Evolutionary conservation across 2,113 vertebrate genomes (phyloP), one percentile per base, ranked within the genome.

Genomic region (Muntiacus muntjak): DNA sequence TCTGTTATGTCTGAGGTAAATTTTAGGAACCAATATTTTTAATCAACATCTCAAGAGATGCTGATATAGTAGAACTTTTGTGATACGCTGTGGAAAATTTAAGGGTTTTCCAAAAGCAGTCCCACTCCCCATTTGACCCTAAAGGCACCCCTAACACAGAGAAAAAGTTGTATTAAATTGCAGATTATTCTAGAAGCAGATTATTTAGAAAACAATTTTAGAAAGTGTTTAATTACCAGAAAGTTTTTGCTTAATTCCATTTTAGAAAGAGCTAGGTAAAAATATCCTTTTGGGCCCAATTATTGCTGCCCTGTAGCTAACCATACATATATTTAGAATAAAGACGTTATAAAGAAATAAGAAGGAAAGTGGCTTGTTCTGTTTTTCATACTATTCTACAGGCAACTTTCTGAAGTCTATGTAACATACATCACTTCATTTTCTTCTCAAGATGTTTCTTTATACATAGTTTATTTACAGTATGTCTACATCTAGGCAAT

Each of bases 191-290:
- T 87, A 89, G 23, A 78, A 13, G 25, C 6, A 71, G 1, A 14
- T 57, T 91, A 47, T 83, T 96, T 94, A 94, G n/a, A 50, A 95
- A 89, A 71, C 14, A 92, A 62, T 82, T 86, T 71, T 86, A 71
- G 54, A 82, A 84, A 91, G 8, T 21, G 1, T 79, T 90, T 94
- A 88, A 58, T 62, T 92, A 76, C 6, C 10, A 76, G 9, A 92
- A 30, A 3, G 2, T 45, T 92, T 89, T 82, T 82, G 4, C 14
- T 92, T 92, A 85, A 95, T 92, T 95, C 23, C 8, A 87, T 90
- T 97, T 78, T 76, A 82, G 8, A 95, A 17, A 84, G 2, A 14
- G 5, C 2, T 91, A 21, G 26, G 16, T 62, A 96, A 89, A 92
- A 95, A 62, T 28, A 6, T 5, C 19, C 60, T 36, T 1, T 58